phyloP scores from a whole-genome alignment of 2,113 vertebrate species.

The Lonchura striata region DNA sequence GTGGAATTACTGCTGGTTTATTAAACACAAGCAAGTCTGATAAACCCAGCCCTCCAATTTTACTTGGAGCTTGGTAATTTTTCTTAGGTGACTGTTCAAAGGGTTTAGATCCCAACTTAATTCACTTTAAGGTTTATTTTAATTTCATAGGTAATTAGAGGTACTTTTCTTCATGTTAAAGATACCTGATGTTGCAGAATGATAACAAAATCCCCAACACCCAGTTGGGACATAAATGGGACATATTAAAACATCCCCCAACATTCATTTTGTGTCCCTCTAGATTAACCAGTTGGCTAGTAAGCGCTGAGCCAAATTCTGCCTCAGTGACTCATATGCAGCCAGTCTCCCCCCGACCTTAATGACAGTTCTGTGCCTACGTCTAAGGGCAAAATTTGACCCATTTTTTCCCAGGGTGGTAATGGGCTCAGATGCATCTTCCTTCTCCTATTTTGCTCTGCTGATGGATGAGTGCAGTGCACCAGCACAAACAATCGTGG shows the following conservation, averaged over 20 bases:
- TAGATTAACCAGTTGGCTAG: background rate
- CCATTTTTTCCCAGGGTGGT: background rate
- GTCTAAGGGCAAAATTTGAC: background rate
- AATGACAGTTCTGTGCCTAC: background rate
- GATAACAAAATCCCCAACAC: background rate
- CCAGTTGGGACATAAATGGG: background rate
- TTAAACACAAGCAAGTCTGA: background rate
- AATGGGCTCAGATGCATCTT: conserved; percentile 19
- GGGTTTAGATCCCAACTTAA: background rate
- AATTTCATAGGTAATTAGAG: background rate
- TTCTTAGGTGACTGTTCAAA: background rate
- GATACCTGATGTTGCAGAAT: background rate
- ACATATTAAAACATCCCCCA: background rate
- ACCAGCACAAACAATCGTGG: background rate
- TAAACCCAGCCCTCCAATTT: conserved; percentile 11
- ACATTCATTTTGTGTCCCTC: background rate
- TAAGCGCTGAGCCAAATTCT: background rate
- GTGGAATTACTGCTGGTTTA: conserved; percentile 13
- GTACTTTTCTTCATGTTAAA: background rate
- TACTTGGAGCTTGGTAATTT: background rate
- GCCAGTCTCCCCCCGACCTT: background rate
- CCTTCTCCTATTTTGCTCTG: conserved; percentile 16
- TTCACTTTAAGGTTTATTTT: conserved; percentile 10
- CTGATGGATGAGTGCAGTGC: conserved; percentile 9
- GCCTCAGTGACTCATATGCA: background rate